Conservation (phyloP, 53 echinoderm and acorn worm species). For the Holothuria leucospilota region DNA sequence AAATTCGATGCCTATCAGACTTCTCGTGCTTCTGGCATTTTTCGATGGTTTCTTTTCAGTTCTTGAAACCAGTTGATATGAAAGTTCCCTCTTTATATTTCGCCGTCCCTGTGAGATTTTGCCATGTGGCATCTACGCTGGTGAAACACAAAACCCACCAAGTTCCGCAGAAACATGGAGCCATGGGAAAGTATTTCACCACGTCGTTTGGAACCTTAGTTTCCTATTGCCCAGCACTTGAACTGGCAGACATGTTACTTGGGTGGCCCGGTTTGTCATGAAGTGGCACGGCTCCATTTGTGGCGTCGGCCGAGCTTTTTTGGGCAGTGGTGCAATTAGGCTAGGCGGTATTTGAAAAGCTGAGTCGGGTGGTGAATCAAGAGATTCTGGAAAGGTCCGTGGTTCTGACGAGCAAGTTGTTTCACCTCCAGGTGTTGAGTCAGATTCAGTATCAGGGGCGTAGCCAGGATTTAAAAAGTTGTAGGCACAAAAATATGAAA, state of each 20-base stretch:
- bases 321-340: no score
- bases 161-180: not conserved
- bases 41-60: slow-evolving; percentile 42
- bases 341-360: no score
- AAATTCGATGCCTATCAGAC: slow-evolving; percentile 30
- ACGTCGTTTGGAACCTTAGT: not conserved
- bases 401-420: no score
- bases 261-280: not conserved
- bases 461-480: no score
- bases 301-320: no score
- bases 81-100: slow-evolving; percentile 32
- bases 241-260: not conserved
- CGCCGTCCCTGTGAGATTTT: slow-evolving; percentile 37
- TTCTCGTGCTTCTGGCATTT: slow-evolving; percentile 47
- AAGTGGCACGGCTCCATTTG: no score
- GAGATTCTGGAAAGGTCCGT: no score
- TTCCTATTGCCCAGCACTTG: not conserved
- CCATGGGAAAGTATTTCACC: not conserved
- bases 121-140: not conserved
- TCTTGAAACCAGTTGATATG: slow-evolving; percentile 34
- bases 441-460: no score
- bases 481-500: no score
- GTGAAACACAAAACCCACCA: not conserved
- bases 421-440: no score
- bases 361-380: no score